phyloP scores from a whole-genome alignment of 2,888 invertebrate genomes.

The Drosophila anomelani region DNA sequence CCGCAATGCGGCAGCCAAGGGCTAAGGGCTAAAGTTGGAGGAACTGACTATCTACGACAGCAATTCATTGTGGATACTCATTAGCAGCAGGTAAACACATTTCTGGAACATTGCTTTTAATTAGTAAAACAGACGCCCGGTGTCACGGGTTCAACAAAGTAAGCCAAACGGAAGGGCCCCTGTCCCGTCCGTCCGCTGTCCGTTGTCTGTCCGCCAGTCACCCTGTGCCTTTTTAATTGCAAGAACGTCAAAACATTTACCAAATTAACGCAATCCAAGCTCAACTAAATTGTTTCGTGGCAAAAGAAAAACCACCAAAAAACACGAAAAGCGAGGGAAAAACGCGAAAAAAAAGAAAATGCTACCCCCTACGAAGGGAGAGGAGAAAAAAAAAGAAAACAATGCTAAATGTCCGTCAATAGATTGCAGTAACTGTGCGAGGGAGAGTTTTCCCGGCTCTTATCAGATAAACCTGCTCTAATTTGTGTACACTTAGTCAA shows the following conservation, averaged over 20 bases:
- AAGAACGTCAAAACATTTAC: constrained; percentile 79
- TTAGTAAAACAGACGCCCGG: constrained; percentile 77
- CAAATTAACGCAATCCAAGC: constrained; percentile 79
- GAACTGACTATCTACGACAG: constrained; percentile 70
- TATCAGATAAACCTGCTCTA: constrained; percentile 78
- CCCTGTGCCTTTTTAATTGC: constrained; percentile 78
- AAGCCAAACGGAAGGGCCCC: constrained; percentile 47
- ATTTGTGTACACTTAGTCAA: constrained; percentile 73
- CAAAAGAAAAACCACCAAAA: constrained; percentile 39
- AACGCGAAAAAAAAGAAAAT: constrained; percentile 38
- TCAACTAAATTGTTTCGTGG: constrained; percentile 59
- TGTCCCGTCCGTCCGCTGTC: constrained; percentile 38
- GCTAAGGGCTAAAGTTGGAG: constrained; percentile 30
- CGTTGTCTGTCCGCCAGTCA: constrained; percentile 32
- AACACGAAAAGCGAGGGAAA: constrained; percentile 41
- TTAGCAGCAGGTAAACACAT: constrained; percentile 81
- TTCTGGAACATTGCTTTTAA: constrained; percentile 81
- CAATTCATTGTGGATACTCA: constrained; percentile 81
- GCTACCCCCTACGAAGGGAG: neutral
- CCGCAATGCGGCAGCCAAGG: constrained; percentile 65
- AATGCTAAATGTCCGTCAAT: constrained; percentile 67
- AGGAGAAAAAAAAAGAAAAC: constrained; percentile 26
- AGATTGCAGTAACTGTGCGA: constrained; percentile 44
- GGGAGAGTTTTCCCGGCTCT: constrained; percentile 51
- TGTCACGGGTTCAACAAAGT: constrained; percentile 51